Percentiles rank a stretch among this genome's conserved stretches.
phyloP scores from a whole-genome alignment of 2,113 vertebrate species.

The Falco punctatus region DNA sequence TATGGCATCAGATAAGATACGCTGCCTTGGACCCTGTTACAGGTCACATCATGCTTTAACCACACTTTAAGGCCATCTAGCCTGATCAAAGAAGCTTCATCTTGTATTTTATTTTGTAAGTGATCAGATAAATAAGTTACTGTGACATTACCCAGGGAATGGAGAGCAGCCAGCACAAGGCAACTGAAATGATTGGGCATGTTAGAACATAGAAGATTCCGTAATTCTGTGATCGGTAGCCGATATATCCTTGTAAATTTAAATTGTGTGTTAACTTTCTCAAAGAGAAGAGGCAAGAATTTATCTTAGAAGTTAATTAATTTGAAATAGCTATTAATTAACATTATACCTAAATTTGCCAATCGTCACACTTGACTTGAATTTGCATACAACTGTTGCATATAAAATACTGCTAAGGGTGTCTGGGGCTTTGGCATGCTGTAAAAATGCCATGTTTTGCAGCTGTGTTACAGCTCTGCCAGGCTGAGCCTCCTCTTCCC shows the following conservation, averaged over 20 bases:
- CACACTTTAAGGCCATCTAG: neutral
- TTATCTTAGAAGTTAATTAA: constrained; percentile 38
- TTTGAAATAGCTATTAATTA: constrained; percentile 52
- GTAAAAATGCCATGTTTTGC: neutral
- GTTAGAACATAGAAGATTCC: neutral
- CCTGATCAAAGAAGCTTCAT: neutral
- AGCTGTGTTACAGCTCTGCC: neutral
- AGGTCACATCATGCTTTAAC: neutral
- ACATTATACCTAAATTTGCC: constrained; percentile 40
- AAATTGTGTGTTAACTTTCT: constrained; percentile 28
- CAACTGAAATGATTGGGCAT: neutral
- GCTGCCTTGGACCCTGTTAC: neutral
- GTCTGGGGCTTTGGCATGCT: neutral
- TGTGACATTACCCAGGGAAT: neutral
- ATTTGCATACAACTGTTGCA: constrained; percentile 41
- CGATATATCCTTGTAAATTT: neutral
- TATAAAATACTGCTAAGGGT: neutral
- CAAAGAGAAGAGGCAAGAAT: neutral
- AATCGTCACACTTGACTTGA: constrained; percentile 32
- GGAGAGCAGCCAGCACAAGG: neutral
- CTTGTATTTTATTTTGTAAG: neutral
- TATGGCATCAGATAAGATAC: neutral
- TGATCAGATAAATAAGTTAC: neutral
- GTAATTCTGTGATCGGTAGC: neutral
- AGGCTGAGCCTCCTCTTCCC: neutral